These are phyloP conservation scores for Myanophis thanlyinensis DNA, from an alignment of 2,113 vertebrate species.

Conservation along the genomic window DNA sequence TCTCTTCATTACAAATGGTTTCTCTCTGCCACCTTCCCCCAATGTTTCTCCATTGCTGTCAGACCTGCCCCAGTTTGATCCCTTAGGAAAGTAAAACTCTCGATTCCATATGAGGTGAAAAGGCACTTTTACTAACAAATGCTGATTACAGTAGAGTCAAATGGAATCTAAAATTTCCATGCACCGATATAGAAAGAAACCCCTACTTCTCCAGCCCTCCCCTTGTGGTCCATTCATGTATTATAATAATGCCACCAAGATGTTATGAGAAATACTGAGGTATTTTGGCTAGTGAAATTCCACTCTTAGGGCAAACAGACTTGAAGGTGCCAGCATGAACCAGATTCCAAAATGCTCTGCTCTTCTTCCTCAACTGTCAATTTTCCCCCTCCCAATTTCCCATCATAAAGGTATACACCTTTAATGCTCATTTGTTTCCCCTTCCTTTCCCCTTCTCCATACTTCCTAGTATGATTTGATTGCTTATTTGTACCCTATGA, in stretches of 20 bases:
- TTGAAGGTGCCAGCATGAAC: too few species aligned
- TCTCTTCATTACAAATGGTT: neutral
- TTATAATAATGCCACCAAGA: too few species aligned
- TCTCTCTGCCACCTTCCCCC: neutral
- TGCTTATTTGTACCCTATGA: too few species aligned
- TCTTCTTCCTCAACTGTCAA: neutral
- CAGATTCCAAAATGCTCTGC: neutral
- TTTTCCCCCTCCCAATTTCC: neutral
- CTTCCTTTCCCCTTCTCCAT: too few species aligned
- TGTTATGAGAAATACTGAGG: neutral
- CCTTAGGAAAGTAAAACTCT: neutral
- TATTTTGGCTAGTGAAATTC: neutral
- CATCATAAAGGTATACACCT: neutral
- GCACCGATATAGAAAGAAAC: neutral
- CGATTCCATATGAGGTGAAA: neutral
- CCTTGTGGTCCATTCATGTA: rapidly evolving
- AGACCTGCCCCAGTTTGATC: neutral
- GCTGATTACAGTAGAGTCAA: neutral
- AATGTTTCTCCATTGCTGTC: neutral
- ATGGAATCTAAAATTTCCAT: neutral
- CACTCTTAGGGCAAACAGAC: neutral
- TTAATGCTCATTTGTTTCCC: neutral
- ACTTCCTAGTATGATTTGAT: too few species aligned
- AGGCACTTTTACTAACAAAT: neutral
- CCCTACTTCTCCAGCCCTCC: neutral